Percentiles rank a stretch among this genome's conserved stretches.
Conservation (phyloP, 1,140 invertebrate genomes). For the Drosophila pseudoananassae region DNA sequence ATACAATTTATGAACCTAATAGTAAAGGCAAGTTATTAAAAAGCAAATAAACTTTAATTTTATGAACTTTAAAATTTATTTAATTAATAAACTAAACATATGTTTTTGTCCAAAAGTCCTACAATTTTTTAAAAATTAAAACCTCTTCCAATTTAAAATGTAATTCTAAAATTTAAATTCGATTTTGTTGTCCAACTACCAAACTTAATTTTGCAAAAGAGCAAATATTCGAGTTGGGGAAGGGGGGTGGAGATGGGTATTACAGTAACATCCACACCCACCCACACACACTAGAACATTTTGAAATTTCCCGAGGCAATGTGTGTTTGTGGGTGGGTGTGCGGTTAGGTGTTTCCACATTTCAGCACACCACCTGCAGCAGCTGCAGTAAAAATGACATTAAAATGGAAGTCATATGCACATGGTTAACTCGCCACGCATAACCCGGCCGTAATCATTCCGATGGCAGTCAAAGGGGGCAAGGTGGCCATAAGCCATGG, state of each 20-base stretch:
- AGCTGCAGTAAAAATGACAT: conserved; percentile 60
- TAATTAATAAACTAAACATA: too few relatives aligned
- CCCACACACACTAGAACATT: background rate
- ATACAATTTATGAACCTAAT: too few relatives aligned
- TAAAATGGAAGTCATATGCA: conserved; percentile 58
- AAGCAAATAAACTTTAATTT: too few relatives aligned
- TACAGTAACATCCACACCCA: background rate
- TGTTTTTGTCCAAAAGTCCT: too few relatives aligned
- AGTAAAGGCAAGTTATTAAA: too few relatives aligned
- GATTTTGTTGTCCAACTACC: conserved; percentile 26
- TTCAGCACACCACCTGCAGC: conserved; percentile 27
- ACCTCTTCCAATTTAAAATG: conserved; percentile 11
- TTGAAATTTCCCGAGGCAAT: background rate
- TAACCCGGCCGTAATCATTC: conserved; percentile 68
- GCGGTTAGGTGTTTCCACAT: conserved; percentile 5
- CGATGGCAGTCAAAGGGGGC: conserved; percentile 28
- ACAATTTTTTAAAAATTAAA: background rate
- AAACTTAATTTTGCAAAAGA: conserved; percentile 51
- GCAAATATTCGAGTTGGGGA: conserved; percentile 11
- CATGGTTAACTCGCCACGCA: conserved; percentile 47
- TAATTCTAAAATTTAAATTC: conserved; percentile 35
- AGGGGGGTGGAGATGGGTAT: background rate
- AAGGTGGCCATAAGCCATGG: conserved; percentile 9
- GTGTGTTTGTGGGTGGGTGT: conserved; percentile 5
- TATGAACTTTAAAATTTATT: too few relatives aligned